Percentiles rank a stretch among this genome's conserved stretches.
Evolutionary conservation across 23 tunicate genomes (phyloP).

Genomic region (Ascidia mentula): DNA sequence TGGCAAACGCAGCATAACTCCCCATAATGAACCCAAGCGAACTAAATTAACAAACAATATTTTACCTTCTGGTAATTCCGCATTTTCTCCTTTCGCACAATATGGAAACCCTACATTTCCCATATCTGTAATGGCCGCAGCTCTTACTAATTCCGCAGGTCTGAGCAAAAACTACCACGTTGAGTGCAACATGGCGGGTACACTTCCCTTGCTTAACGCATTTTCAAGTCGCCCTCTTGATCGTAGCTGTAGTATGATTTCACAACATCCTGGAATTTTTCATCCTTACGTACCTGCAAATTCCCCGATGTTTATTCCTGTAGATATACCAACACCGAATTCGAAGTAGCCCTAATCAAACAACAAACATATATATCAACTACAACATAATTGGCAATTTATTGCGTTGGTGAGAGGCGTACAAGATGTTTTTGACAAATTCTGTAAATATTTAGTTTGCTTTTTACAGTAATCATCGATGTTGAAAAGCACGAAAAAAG

Average conservation of each 20-base stretch:
- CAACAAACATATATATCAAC: too few species aligned
- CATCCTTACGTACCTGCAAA: background rate
- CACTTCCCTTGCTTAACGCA: background rate
- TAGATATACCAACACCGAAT: background rate
- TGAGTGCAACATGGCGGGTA: background rate
- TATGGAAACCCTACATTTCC: background rate
- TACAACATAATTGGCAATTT: background rate
- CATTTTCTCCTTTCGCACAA: background rate
- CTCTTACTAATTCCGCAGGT: background rate
- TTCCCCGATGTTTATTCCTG: background rate
- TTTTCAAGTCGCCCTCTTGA: background rate
- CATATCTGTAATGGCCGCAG: background rate
- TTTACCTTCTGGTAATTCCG: background rate
- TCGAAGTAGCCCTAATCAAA: background rate
- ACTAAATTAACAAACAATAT: background rate
- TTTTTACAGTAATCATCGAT: background rate
- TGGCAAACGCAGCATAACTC: background rate
- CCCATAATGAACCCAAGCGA: background rate
- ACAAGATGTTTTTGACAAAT: background rate
- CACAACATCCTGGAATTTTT: background rate
- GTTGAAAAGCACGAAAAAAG: background rate
- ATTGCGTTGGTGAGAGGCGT: background rate
- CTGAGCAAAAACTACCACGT: background rate
- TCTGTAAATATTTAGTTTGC: background rate
- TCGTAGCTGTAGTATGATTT: background rate